These are phyloP conservation scores for Lithophane semibrunnea DNA, from an alignment of 2,888 invertebrate genomes.

Conservation along the genomic window DNA sequence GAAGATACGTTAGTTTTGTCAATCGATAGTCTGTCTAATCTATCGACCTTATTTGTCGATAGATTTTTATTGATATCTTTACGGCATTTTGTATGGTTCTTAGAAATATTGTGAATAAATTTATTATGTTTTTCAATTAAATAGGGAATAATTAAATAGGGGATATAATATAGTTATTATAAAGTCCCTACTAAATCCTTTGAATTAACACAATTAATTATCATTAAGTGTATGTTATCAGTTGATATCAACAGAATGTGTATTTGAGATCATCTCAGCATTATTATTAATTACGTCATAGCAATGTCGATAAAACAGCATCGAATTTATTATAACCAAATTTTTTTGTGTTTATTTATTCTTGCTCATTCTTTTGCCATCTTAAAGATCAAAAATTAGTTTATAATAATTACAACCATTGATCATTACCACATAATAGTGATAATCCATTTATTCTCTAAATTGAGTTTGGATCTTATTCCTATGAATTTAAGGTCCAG, in stretches of 20 bases:
- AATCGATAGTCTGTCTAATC: background rate
- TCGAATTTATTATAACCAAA: background rate
- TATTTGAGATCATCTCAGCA: constrained; percentile 21
- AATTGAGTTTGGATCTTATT: constrained; percentile 33
- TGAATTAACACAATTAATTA: background rate
- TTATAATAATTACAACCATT: constrained; percentile 59
- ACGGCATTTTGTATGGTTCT: background rate
- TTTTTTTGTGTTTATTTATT: background rate
- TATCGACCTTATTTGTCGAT: background rate
- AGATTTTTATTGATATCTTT: constrained; percentile 14
- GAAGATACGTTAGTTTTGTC: constrained; percentile 39
- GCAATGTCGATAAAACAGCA: background rate
- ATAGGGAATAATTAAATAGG: too few relatives aligned
- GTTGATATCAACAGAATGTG: background rate
- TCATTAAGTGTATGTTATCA: background rate
- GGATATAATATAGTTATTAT: background rate
- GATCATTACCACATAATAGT: constrained; percentile 10
- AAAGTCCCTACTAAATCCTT: background rate
- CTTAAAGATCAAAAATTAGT: constrained; percentile 34
- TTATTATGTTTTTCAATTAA: constrained; percentile 10
- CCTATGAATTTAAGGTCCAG: constrained; percentile 21
- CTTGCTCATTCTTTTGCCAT: constrained; percentile 3
- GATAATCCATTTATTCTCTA: constrained; percentile 23
- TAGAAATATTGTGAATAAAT: background rate
- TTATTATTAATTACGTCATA: constrained; percentile 7